Conservation (phyloP, 2,888 invertebrate species). For the Gibbula magus region DNA sequence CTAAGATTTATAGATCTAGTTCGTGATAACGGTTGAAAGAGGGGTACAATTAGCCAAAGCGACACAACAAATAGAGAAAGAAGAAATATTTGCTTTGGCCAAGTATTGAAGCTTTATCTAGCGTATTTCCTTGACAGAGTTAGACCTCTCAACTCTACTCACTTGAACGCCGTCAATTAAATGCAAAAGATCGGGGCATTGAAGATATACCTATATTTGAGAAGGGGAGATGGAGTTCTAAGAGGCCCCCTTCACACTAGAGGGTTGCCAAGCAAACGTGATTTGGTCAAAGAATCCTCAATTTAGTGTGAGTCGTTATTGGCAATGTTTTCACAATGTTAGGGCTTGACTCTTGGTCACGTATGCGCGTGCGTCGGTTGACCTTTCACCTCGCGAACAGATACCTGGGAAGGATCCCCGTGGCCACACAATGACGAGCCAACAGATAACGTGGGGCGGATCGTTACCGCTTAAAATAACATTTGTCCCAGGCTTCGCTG, state of each 20-base stretch:
- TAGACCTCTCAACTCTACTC: neutral
- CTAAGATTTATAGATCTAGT: slow-evolving; percentile 25
- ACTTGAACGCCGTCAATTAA: slow-evolving; percentile 3
- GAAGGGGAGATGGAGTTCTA: too few species aligned
- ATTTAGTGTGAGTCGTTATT: too few species aligned
- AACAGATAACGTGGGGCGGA: neutral
- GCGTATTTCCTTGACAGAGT: neutral
- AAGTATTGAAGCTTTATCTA: neutral
- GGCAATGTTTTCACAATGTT: neutral
- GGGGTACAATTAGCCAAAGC: slow-evolving; percentile 25
- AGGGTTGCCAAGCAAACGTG: neutral
- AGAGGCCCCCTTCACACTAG: neutral
- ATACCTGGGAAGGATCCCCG: neutral
- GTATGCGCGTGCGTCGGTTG: slow-evolving; percentile 1
- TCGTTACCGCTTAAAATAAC: slow-evolving; percentile 15
- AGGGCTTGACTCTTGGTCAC: slow-evolving; percentile 9
- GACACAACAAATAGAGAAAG: slow-evolving; percentile 24
- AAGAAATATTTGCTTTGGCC: slow-evolving; percentile 21
- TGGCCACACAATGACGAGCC: neutral
- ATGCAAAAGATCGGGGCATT: neutral
- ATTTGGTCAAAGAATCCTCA: slow-evolving; percentile 7
- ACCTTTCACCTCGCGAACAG: neutral
- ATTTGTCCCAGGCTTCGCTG: neutral
- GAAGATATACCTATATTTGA: neutral
- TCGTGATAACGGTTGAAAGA: slow-evolving; percentile 22